Base-by-base conservation (phyloP, 1,140 invertebrate genomes). In the Rhopalosiphum maidis region DNA sequence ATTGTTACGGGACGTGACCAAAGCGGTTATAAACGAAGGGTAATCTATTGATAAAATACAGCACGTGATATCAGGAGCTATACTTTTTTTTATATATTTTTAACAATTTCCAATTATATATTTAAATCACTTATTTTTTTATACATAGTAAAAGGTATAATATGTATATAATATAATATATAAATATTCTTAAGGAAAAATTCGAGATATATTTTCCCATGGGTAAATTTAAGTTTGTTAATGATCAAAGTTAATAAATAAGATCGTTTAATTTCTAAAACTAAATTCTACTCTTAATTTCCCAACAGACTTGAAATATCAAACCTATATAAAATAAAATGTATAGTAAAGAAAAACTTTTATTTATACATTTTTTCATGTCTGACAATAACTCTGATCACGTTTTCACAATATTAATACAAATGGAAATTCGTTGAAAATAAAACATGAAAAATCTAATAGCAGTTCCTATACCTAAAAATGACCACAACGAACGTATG, bases 261-360 rank as follows among this genome's bases (percentile, higher is more conserved):
- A 41, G 25, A 55, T 37, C 51, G 35, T 55, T 89, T 89, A 89
- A 89, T 89, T 89, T 89, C 43, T 35, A 41, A 77, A 89, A 55
- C 48, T 89, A 41, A 55, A 89, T 35, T 37, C 5, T 55, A 55
- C 77, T 51, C 4, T 91, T 91, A 92, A 92, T 92, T 92, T 92
- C 91, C 91, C 91, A 85, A 83, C 11, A 77, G 91, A 23, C 77
- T 77, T 54, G 48, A 89, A 51, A 51, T 46, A 89, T 21, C n/a
- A 35, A 89, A 54, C 35, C 22, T 54, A 89, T 54, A 89, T 54
- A n/a, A 89, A 25, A 55, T 55, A 55, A 55, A 89, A 41, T 55
- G 54, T 89, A 55, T 54, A 48, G 35, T 8, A 37, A 54, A 55
- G 4, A 23, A 88, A 89, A 89, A 89, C 88, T 55, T 89, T 25